Conservation (phyloP, 1,140 invertebrate genomes). For the Calephelis nemesis region DNA sequence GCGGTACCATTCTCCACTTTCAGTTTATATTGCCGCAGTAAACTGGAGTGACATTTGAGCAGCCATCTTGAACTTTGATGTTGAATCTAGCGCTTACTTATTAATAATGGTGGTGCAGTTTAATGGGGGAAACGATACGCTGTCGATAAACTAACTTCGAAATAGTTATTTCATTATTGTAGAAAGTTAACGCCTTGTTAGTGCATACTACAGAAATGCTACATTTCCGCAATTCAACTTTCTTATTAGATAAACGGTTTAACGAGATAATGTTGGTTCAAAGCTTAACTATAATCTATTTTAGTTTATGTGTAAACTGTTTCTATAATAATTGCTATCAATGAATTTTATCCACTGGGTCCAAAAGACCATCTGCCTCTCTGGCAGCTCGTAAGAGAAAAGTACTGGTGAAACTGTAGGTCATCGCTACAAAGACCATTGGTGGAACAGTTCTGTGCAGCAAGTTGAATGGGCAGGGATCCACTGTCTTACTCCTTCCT, state of each 20-base stretch:
- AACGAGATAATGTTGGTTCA: not conserved
- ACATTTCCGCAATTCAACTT: not conserved
- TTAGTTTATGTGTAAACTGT: too few species aligned
- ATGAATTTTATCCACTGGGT: too few species aligned
- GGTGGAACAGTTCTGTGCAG: too few species aligned
- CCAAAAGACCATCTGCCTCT: too few species aligned
- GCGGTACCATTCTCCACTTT: conserved; percentile 3
- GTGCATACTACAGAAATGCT: conserved; percentile 24
- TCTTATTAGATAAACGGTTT: conserved; percentile 1
- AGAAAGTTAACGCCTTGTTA: conserved; percentile 32
- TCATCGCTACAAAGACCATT: too few species aligned
- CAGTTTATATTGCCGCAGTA: conserved; percentile 17
- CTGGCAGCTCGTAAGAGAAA: too few species aligned
- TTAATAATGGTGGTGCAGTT: conserved; percentile 52
- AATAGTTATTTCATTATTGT: conserved; percentile 53
- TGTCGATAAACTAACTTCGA: conserved; percentile 37
- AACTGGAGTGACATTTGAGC: conserved; percentile 32
- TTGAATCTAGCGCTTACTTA: conserved; percentile 46
- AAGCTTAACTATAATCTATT: too few species aligned
- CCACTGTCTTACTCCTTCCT: too few species aligned
- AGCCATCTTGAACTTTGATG: conserved; percentile 43
- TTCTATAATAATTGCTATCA: too few species aligned
- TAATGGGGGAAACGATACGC: conserved; percentile 43
- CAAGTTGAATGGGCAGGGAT: too few species aligned
- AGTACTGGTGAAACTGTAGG: too few species aligned